A percentile compares a stretch with the other conserved stretches of the same genome.
Evolutionary conservation across 30 jellyfish, hydroid and myxozoan genomes (phyloP).

Genomic region (Catostylus mosaicus): DNA sequence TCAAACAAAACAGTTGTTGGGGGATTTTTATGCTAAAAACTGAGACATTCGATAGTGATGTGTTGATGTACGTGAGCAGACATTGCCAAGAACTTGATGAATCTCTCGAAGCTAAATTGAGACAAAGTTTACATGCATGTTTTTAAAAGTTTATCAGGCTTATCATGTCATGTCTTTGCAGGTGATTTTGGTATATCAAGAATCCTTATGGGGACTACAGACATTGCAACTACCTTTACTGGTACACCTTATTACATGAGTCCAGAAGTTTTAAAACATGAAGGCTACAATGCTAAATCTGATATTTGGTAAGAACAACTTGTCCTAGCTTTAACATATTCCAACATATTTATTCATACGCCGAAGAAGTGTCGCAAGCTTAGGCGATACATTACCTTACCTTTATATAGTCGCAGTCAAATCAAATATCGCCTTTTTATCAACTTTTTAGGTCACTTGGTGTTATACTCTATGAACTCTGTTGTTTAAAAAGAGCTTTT

Average conservation of each 20-base stretch:
- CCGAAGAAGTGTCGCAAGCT: no score
- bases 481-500: constrained; percentile 82
- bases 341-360: neutral
- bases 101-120: neutral
- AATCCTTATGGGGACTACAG: constrained; percentile 87
- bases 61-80: neutral
- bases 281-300: constrained; percentile 86
- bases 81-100: neutral
- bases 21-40: no score
- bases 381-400: no score
- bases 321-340: neutral
- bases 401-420: no score
- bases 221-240: constrained; percentile 93
- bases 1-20: no score
- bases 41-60: neutral
- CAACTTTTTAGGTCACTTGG: constrained; percentile 87
- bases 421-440: no score
- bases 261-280: constrained; percentile 94
- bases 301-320: constrained; percentile 77
- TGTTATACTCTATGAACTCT: constrained; percentile 83
- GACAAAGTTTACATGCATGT: neutral
- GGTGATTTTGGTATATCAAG: constrained; percentile 97
- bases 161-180: neutral
- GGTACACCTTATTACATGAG: constrained; percentile 99
- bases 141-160: neutral